Conservation (phyloP, 2,888 invertebrate species). For the Troides helena region DNA sequence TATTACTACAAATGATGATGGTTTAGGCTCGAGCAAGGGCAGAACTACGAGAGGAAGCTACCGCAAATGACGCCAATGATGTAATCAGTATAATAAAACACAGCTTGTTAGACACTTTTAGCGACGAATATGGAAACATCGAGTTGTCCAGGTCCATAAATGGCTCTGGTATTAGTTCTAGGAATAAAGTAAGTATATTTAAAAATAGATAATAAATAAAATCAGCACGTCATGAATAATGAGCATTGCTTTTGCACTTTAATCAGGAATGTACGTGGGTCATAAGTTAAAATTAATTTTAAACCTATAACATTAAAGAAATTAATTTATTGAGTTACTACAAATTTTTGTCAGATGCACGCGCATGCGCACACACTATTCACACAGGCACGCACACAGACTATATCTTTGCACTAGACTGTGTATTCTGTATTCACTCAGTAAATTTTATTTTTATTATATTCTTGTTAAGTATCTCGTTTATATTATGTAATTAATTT, state of each 20-base stretch:
- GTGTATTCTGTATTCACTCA: no score
- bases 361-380: no score
- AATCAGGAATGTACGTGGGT: no score
- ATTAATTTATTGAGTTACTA: no score
- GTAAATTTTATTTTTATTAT: no score
- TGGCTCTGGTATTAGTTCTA: constrained; percentile 86
- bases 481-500: background rate
- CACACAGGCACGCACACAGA: no score
- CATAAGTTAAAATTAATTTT: no score
- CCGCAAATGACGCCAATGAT: constrained; percentile 89
- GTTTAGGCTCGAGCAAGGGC: constrained; percentile 90
- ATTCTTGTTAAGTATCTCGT: no score
- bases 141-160: constrained; percentile 83
- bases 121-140: constrained; percentile 85
- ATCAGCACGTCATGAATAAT: background rate
- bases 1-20: background rate
- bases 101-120: constrained; percentile 88
- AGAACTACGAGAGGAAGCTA: constrained; percentile 91
- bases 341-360: no score
- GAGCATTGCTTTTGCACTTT: background rate
- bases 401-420: no score
- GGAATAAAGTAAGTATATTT: constrained; percentile 76
- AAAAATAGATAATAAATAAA: background rate
- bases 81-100: constrained; percentile 91
- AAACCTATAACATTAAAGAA: no score